Evolutionary conservation across 2,797 vertebrate genomes (phyloP).

Genomic region (Thunnus albacares): DNA sequence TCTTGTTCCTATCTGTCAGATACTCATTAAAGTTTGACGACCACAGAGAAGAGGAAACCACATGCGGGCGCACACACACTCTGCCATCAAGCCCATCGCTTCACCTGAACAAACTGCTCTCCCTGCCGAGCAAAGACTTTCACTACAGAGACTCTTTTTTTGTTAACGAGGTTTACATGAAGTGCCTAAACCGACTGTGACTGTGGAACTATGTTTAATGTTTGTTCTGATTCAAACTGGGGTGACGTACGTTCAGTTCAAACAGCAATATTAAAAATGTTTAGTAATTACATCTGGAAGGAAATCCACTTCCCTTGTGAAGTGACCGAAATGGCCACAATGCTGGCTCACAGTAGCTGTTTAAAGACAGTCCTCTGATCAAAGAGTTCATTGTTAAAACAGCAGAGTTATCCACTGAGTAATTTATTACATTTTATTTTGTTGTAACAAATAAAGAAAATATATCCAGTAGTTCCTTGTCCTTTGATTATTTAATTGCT

Average conservation of each 20-base stretch:
- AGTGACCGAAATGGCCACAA: not conserved
- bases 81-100: not conserved
- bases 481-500: not conserved
- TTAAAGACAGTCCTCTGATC: not conserved
- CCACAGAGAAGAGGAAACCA: not conserved
- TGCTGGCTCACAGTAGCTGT: not conserved
- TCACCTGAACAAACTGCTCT: not conserved
- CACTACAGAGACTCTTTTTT: not conserved
- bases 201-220: not conserved
- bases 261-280: not conserved
- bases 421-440: slow-evolving; percentile 15
- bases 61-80: no score
- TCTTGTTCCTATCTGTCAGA: slow-evolving; percentile 64
- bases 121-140: slow-evolving; percentile 11
- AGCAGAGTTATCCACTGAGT: not conserved
- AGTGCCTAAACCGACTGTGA: not conserved
- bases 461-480: not conserved
- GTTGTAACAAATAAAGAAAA: slow-evolving; percentile 34
- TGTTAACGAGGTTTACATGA: not conserved
- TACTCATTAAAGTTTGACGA: slow-evolving; percentile 71
- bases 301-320: not conserved
- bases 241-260: not conserved
- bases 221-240: not conserved
- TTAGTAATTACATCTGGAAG: not conserved
- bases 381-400: not conserved